phyloP scores from a whole-genome alignment of 2,797 vertebrate genomes.

The Myioborus miniatus region DNA sequence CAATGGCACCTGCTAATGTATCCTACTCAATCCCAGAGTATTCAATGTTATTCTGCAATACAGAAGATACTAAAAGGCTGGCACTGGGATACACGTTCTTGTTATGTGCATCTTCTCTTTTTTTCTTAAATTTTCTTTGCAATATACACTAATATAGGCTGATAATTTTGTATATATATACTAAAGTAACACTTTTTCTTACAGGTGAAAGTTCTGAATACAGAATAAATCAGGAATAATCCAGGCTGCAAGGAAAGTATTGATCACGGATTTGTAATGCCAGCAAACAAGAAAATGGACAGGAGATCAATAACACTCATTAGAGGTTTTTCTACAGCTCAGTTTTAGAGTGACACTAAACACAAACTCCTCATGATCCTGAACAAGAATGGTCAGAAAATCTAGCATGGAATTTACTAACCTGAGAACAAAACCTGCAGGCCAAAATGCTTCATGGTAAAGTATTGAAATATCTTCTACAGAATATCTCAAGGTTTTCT shows the following conservation, averaged over 20 bases:
- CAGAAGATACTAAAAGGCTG: background rate
- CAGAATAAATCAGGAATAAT: background rate
- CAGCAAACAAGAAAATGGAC: background rate
- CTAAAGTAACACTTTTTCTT: background rate
- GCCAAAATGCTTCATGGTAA: background rate
- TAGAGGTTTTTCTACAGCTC: background rate
- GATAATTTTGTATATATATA: background rate
- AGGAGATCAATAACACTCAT: background rate
- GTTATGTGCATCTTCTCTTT: background rate
- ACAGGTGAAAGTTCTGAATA: background rate
- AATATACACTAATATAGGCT: background rate
- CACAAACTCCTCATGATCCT: background rate
- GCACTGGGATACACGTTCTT: background rate
- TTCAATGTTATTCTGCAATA: background rate
- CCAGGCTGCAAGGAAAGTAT: background rate
- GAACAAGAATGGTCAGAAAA: background rate
- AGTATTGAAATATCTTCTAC: background rate
- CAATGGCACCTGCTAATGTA: background rate
- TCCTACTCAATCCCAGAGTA: background rate
- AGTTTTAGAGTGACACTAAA: background rate
- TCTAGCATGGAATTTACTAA: background rate
- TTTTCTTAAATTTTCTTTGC: background rate
- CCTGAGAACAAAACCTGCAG: background rate
- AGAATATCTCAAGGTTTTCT: background rate
- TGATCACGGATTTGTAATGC: background rate